phyloP scores from a whole-genome alignment of 2,888 invertebrate species.

The Nomada lathburiana region DNA sequence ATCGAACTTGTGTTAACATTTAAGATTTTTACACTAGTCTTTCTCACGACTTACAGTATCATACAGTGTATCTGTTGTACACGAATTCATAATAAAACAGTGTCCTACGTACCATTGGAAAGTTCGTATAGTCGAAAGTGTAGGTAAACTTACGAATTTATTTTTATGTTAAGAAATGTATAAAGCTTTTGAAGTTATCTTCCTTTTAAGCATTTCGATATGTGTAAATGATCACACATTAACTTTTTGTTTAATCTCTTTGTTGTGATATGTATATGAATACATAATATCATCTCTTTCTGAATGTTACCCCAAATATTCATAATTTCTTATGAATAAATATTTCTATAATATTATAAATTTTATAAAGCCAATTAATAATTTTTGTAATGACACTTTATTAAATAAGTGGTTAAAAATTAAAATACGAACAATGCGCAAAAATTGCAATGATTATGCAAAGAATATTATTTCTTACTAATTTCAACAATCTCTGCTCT shows the following conservation, averaged over 20 bases:
- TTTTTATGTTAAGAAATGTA: constrained; percentile 3
- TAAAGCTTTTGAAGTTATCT: constrained; percentile 6
- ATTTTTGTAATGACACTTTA: constrained; percentile 6
- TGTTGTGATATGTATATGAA: constrained; percentile 25
- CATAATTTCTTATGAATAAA: constrained; percentile 46
- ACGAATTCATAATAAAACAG: constrained; percentile 60
- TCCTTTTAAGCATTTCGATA: not conserved
- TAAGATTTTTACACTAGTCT: constrained; percentile 62
- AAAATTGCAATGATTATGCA: not conserved
- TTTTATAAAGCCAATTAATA: not conserved
- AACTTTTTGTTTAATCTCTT: constrained; percentile 4
- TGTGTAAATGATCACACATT: constrained; percentile 5
- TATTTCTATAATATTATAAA: constrained; percentile 32
- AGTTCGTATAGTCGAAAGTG: constrained; percentile 21
- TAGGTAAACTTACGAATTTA: constrained; percentile 7
- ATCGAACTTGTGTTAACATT: constrained; percentile 41
- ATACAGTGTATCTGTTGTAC: constrained; percentile 53
- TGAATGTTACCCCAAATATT: constrained; percentile 28
- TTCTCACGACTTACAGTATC: constrained; percentile 36
- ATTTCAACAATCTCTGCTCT: constrained; percentile 3
- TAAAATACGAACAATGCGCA: not conserved
- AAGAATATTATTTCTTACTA: not conserved
- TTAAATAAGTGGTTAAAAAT: not conserved
- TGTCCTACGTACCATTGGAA: constrained; percentile 29
- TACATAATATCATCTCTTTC: constrained; percentile 9